Conservation (phyloP, 1,140 invertebrate genomes). For the Maniola jurtina region DNA sequence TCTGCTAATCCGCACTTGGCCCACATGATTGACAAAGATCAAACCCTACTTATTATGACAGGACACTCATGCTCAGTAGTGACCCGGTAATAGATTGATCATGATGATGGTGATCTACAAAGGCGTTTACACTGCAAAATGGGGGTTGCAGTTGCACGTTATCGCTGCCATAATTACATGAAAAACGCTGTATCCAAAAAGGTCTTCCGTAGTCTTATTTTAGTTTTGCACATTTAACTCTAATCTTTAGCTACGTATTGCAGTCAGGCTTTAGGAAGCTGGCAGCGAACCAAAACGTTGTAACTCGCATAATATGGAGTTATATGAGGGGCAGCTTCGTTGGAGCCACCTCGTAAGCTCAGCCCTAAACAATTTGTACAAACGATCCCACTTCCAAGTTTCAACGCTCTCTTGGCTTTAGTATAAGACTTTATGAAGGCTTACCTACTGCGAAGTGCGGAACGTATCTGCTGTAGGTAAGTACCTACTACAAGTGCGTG, state of each 20-base stretch:
- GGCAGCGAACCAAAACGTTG: conserved; percentile 71
- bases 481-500: too few relatives aligned
- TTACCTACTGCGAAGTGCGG: too few relatives aligned
- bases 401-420: conserved; percentile 30
- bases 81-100: too few relatives aligned
- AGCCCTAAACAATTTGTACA: conserved; percentile 58
- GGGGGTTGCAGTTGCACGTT: too few relatives aligned
- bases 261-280: conserved; percentile 29
- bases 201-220: background rate
- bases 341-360: conserved; percentile 52
- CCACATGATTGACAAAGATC: too few relatives aligned
- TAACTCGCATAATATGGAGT: conserved; percentile 70
- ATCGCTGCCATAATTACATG: too few relatives aligned
- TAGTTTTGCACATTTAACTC: background rate
- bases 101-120: too few relatives aligned
- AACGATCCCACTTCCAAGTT: conserved; percentile 32
- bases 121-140: too few relatives aligned
- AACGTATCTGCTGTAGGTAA: too few relatives aligned
- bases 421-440: conserved; percentile 5
- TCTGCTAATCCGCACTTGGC: too few relatives aligned
- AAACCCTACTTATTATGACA: too few relatives aligned
- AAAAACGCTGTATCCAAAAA: background rate
- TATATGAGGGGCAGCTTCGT: conserved; percentile 54
- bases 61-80: too few relatives aligned
- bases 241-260: background rate